These are phyloP conservation scores for Synanthedon vespiformis DNA, from an alignment of 2,888 invertebrate genomes.

Conservation along the genomic window DNA sequence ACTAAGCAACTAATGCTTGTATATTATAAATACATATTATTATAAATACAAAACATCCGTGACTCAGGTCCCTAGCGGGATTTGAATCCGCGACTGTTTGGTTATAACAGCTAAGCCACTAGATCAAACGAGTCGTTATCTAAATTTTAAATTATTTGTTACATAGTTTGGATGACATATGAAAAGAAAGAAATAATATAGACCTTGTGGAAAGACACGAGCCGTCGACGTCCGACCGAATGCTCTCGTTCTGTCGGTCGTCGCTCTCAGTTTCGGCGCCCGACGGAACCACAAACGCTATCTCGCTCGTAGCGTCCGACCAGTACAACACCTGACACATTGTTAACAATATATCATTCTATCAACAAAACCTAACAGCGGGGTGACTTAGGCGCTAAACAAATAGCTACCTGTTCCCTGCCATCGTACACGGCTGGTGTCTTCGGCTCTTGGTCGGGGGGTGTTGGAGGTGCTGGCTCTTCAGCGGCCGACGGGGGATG, in stretches of 20 bases:
- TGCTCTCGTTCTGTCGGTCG: conserved; percentile 35
- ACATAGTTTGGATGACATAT: no score
- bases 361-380: no score
- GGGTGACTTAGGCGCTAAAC: no score
- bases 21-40: no score
- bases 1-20: no score
- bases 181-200: neutral
- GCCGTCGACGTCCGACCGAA: conserved; percentile 61
- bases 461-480: conserved; percentile 8
- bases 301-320: conserved; percentile 94
- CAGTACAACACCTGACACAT: conserved; percentile 82
- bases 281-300: conserved; percentile 93
- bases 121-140: no score
- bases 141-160: no score
- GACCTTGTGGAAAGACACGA: conserved; percentile 52
- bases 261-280: conserved; percentile 36
- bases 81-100: no score
- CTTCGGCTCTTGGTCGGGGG: conserved; percentile 42
- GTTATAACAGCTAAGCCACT: no score
- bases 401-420: conserved; percentile 73
- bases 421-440: conserved; percentile 86
- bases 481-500: conserved; percentile 13
- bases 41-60: no score
- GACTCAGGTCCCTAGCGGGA: no score
- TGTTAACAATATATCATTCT: no score